These are phyloP conservation scores for Xestoiulus laeticollis DNA, from an alignment of 2,888 invertebrate genomes.

Conservation along the genomic window DNA sequence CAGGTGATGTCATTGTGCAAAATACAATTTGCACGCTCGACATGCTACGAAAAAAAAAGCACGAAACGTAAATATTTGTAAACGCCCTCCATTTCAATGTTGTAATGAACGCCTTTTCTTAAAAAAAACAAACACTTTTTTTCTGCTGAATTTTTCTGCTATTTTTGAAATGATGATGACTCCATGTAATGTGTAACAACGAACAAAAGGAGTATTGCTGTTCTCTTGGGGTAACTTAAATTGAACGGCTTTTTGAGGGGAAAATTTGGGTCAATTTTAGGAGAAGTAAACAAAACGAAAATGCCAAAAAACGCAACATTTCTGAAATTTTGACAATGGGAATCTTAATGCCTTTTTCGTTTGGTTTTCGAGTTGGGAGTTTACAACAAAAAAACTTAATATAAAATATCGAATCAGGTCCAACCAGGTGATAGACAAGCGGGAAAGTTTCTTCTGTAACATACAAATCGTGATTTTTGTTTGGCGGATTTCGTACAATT, in stretches of 20 bases:
- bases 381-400: background rate
- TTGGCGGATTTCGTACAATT: conserved; percentile 7
- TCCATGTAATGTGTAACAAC: background rate
- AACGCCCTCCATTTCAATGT: conserved; percentile 8
- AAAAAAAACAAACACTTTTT: conserved; percentile 3
- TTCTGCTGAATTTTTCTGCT: background rate
- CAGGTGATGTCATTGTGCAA: conserved; percentile 13
- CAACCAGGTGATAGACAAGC: background rate
- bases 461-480: background rate
- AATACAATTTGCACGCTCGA: background rate
- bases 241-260: background rate
- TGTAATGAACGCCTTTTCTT: conserved; percentile 29
- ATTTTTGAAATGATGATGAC: conserved; percentile 15
- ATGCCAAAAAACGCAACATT: conserved; percentile 33
- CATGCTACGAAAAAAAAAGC: background rate
- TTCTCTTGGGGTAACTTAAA: background rate
- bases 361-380: background rate
- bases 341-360: background rate
- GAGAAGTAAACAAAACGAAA: conserved; percentile 23
- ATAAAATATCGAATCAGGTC: background rate
- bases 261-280: conserved; percentile 7
- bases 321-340: background rate
- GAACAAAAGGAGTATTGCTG: conserved; percentile 34
- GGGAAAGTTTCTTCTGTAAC: background rate
- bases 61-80: conserved; percentile 14